These are phyloP conservation scores for Ophonus ardosiacus DNA, from an alignment of 2,888 invertebrate species.

Conservation along the genomic window DNA sequence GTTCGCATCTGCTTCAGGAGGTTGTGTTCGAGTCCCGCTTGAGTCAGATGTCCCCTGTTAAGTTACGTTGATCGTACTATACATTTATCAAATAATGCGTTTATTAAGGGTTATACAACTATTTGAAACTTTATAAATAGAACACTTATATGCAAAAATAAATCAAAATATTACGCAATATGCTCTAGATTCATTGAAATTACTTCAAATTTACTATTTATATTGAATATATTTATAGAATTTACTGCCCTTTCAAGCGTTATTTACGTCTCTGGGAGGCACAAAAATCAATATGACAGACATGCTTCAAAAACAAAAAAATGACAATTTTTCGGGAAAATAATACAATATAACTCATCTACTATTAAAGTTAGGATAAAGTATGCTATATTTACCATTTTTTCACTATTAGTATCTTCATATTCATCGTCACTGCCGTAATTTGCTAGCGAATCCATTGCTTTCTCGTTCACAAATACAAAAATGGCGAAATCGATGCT, in stretches of 20 bases:
- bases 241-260: background rate
- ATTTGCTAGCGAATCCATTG: constrained; percentile 87
- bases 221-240: background rate
- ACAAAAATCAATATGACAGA: constrained; percentile 40
- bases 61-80: constrained; percentile 76
- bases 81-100: constrained; percentile 76
- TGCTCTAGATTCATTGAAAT: background rate
- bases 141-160: constrained; percentile 2
- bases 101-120: constrained; percentile 50
- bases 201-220: background rate
- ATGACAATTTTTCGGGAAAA: background rate
- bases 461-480: constrained; percentile 39
- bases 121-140: constrained; percentile 29
- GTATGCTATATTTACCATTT: constrained; percentile 57
- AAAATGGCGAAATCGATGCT: constrained; percentile 58
- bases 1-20: constrained; percentile 80
- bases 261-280: background rate
- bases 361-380: constrained; percentile 6
- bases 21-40: constrained; percentile 69
- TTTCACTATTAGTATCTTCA: constrained; percentile 73
- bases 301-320: background rate
- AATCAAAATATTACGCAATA: constrained; percentile 20
- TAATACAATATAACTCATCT: background rate
- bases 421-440: constrained; percentile 89
- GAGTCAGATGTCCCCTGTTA: constrained; percentile 70